phyloP scores from a whole-genome alignment of 2,888 invertebrate species.

The Sinotaia quadrata region DNA sequence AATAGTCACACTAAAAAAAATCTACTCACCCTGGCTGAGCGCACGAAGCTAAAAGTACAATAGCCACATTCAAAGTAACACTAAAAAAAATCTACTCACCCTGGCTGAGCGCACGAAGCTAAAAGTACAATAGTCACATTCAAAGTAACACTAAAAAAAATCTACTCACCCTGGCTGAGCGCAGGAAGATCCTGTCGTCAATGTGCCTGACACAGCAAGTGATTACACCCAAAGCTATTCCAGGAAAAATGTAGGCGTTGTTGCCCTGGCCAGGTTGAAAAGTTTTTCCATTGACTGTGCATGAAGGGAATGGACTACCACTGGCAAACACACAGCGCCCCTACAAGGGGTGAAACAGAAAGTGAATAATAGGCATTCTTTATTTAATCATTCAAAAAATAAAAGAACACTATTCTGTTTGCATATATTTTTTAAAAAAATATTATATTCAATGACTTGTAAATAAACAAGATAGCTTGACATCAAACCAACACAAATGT shows the following conservation, averaged over 20 bases:
- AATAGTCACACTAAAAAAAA: too few relatives aligned
- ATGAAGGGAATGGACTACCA: slow-evolving; percentile 94
- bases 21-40: neutral
- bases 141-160: neutral
- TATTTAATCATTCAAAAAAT: too few relatives aligned
- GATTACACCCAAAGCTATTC: slow-evolving; percentile 91
- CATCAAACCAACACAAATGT: too few relatives aligned
- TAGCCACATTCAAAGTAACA: neutral
- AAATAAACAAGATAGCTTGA: too few relatives aligned
- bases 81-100: neutral
- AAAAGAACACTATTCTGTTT: too few relatives aligned
- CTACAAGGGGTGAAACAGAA: too few relatives aligned
- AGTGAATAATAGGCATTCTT: too few relatives aligned
- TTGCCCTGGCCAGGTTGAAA: slow-evolving; percentile 92
- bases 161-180: slow-evolving; percentile 85
- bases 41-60: neutral
- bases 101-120: slow-evolving; percentile 78
- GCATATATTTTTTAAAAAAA: too few relatives aligned
- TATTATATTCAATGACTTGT: too few relatives aligned
- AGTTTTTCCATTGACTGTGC: slow-evolving; percentile 83
- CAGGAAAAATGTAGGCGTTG: slow-evolving; percentile 79
- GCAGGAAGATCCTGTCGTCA: slow-evolving; percentile 92
- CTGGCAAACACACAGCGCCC: slow-evolving; percentile 94
- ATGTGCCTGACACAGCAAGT: slow-evolving; percentile 94
- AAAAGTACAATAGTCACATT: neutral